Percentiles rank a stretch among this genome's conserved stretches.
These are phyloP conservation scores for Ciona savignyi DNA, from an alignment of 23 tunicate genomes.

Conservation along the genomic window DNA sequence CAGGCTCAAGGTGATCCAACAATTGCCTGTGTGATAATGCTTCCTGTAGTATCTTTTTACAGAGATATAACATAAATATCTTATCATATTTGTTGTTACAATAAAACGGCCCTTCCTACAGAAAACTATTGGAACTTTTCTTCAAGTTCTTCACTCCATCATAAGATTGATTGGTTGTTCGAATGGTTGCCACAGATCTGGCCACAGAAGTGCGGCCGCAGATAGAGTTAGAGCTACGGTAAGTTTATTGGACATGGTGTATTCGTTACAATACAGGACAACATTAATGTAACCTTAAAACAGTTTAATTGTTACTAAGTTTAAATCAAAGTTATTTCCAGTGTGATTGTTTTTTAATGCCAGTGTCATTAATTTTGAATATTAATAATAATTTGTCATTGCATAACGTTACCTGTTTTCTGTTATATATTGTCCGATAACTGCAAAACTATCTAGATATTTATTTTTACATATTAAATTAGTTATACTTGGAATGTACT, in stretches of 20 bases:
- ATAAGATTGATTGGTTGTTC: constrained; percentile 33
- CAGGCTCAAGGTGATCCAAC: no score
- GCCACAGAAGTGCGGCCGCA: constrained; percentile 24
- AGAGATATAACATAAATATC: not conserved
- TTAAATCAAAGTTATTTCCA: not conserved
- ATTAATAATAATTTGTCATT: no score
- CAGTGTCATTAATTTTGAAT: not conserved
- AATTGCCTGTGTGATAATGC: not conserved
- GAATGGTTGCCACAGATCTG: constrained; percentile 28
- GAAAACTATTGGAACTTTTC: constrained; percentile 2
- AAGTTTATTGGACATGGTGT: not conserved
- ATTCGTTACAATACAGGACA: not conserved
- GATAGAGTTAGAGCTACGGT: constrained; percentile 57
- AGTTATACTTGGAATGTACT: no score
- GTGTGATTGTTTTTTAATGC: not conserved
- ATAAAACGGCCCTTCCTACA: not conserved
- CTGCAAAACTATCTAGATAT: no score
- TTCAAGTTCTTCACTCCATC: constrained; percentile 21
- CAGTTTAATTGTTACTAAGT: not conserved
- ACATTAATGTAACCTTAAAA: not conserved
- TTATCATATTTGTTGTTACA: no score
- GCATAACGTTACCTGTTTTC: no score
- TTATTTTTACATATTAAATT: no score
- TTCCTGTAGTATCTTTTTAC: not conserved
- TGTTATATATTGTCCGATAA: no score